Conservation (phyloP, 2,888 invertebrate species). For the Eretmocerus hayati region DNA sequence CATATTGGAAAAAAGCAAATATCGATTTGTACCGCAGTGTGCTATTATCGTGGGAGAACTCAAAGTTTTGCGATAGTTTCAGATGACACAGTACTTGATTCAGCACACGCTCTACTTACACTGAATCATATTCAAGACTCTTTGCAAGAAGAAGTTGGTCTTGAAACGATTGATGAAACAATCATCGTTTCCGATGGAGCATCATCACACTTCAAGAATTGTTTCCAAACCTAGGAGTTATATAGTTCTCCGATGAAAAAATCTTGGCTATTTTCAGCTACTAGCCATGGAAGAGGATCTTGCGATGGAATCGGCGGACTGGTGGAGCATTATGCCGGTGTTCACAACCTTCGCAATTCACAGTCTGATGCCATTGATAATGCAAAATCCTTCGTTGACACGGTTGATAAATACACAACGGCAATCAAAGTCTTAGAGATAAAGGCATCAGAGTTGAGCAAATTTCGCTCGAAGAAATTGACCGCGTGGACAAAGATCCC, state of each 20-base stretch:
- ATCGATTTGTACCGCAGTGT: slow-evolving; percentile 4
- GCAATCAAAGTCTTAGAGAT: too few species aligned
- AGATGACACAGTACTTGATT: slow-evolving; percentile 8
- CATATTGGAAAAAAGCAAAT: slow-evolving; percentile 7
- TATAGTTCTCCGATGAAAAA: not conserved
- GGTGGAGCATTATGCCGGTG: too few species aligned
- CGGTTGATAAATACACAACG: too few species aligned
- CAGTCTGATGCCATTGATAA: too few species aligned
- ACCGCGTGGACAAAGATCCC: too few species aligned
- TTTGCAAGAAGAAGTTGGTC: not conserved
- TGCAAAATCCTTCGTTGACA: too few species aligned
- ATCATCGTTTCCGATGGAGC: slow-evolving; percentile 5
- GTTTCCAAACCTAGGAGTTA: slow-evolving; percentile 8
- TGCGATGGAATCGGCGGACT: not conserved
- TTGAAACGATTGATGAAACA: too few species aligned
- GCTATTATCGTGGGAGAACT: not conserved
- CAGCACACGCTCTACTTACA: slow-evolving; percentile 6
- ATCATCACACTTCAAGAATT: slow-evolving; percentile 6
- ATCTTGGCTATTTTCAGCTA: not conserved
- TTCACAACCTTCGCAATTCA: too few species aligned
- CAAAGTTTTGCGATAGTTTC: slow-evolving; percentile 6
- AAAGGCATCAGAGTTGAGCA: too few species aligned
- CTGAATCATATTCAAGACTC: not conserved
- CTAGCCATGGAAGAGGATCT: not conserved
- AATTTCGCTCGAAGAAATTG: too few species aligned